Conservation (phyloP, 2,113 vertebrate species). For the Siphamia tubifer region DNA sequence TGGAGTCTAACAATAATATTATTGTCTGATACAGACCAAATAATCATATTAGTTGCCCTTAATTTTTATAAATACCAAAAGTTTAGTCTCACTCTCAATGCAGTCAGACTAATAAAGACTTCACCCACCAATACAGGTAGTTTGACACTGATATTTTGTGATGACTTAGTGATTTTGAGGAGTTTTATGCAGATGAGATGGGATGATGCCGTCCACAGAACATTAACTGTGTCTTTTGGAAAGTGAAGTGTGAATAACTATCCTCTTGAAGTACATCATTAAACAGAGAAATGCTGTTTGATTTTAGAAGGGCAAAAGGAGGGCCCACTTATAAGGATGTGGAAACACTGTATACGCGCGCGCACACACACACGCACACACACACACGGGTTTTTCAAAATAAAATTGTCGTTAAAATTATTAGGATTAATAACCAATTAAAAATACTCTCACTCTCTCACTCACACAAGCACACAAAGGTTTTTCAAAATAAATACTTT, state of each 20-base stretch:
- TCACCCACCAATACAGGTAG: not conserved
- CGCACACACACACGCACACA: too few species aligned
- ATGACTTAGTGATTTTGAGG: not conserved
- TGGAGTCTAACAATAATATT: too few species aligned
- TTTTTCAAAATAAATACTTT: too few species aligned
- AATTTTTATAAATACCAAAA: not conserved
- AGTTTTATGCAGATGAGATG: not conserved
- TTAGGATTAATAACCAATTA: too few species aligned
- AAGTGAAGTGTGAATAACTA: not conserved
- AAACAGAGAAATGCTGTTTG: not conserved
- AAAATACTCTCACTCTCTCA: too few species aligned
- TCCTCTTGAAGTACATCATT: not conserved
- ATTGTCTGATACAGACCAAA: too few species aligned
- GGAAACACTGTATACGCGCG: too few species aligned
- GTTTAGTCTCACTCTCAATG: not conserved
- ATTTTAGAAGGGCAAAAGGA: not conserved
- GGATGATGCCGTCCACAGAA: not conserved
- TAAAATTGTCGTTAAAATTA: too few species aligned
- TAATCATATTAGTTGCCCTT: too few species aligned
- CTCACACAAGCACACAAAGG: too few species aligned
- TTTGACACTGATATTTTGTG: not conserved
- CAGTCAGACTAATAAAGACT: not conserved
- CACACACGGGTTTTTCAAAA: too few species aligned
- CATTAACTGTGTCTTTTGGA: conserved; percentile 5
- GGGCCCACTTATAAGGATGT: not conserved